Percentiles rank a stretch among this genome's conserved stretches.
These are phyloP conservation scores for Rallus crepitans DNA, from an alignment of 2,797 vertebrate genomes.

Conservation along the genomic window DNA sequence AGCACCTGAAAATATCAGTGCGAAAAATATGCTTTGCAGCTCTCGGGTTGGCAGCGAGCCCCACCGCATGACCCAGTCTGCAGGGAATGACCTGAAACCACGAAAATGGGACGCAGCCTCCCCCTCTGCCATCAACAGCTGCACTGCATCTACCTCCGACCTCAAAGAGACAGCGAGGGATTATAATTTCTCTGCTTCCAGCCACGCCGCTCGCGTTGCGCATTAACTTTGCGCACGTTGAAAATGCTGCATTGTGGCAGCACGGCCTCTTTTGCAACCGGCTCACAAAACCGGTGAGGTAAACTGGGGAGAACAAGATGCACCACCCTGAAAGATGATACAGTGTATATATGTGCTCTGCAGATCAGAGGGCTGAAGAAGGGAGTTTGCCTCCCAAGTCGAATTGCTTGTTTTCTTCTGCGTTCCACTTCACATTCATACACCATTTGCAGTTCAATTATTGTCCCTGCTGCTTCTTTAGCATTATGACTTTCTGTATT, in stretches of 20 bases:
- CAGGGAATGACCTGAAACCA: not conserved
- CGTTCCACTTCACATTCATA: not conserved
- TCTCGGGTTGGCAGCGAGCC: constrained; percentile 26
- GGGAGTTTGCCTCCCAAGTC: not conserved
- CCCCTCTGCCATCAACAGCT: not conserved
- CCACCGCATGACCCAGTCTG: not conserved
- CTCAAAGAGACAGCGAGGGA: not conserved
- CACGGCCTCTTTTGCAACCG: not conserved
- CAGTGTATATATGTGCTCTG: not conserved
- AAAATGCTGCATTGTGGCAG: not conserved
- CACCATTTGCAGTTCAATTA: not conserved
- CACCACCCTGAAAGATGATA: not conserved
- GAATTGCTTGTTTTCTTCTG: not conserved
- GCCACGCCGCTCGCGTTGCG: not conserved
- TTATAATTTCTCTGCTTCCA: not conserved
- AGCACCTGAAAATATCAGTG: constrained; percentile 6
- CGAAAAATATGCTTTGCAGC: constrained; percentile 17
- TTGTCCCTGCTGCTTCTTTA: not conserved
- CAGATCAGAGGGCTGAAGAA: not conserved
- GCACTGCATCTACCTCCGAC: not conserved
- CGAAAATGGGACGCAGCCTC: not conserved
- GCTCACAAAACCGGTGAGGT: not conserved
- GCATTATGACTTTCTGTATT: not conserved
- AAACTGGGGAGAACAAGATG: constrained; percentile 10
- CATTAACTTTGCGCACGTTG: not conserved